Evolutionary conservation across 2,797 vertebrate species (phyloP), one percentile per base, ranked within the genome.

Genomic region (Echiichthys vipera): DNA sequence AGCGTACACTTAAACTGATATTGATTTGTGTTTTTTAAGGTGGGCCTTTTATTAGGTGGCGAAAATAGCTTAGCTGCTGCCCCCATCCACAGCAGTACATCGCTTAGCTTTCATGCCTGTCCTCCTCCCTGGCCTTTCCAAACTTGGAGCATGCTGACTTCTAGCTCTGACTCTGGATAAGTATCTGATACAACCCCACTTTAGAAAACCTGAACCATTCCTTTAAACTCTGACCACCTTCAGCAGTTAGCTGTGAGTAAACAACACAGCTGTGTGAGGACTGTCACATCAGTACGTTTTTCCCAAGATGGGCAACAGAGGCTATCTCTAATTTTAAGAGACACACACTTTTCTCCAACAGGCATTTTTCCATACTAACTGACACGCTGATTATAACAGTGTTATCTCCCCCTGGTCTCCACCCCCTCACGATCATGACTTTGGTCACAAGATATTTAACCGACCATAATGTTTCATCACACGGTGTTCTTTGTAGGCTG

Each of bases 381-480:
- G 45, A 36, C 5, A 1, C 13, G 34, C 13, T 43, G 8, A 11
- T 71, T 58, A 20, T 18, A 17, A 24, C 45, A 34, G 7, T 27
- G 13, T 9, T 25, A 25, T 13, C 47, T 20, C 24, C 14, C 36
- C 40, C 14, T 14, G 4, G 4, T 1, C 24, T 18, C 32, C 42
- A 10, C 8, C 18, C 40, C 53, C 27, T 34, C 34, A 42, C 34
- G 37, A 46, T 72, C 58, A 37, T 9, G 13, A 69, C 59, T 69
- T 53, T 62, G 64, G 76, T 86, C 88, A 88, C 82, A 81, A 80
- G 81, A 74, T 62, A 61, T 80, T 46, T 14, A 55, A 67, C 27
- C 17, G 66, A 68, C 68, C 40, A 34, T 61, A 27, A 61, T 55
- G 59, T 85, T 82, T 86, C 85, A 71, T 61, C 71, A 81, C 14